A percentile compares a stretch with the other conserved stretches of the same genome.
These are phyloP conservation scores for Zoanthus sansibaricus DNA, from an alignment of 92 coral and sea anemone species.

Conservation along the genomic window DNA sequence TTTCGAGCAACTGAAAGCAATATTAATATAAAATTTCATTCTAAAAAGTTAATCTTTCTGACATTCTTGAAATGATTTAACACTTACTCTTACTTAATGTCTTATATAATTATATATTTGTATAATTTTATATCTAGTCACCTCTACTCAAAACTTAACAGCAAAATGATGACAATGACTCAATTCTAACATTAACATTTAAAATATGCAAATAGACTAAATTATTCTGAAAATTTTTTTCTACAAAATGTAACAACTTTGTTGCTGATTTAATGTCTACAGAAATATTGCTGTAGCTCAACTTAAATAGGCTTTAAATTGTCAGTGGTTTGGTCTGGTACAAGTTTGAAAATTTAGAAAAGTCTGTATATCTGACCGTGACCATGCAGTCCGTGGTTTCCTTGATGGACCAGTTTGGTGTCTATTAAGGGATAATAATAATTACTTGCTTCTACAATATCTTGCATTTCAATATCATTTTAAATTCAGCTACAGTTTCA, in stretches of 20 bases:
- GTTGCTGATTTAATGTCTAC: constrained; percentile 23
- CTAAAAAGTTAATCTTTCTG: constrained; percentile 46
- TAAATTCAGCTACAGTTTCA: neutral
- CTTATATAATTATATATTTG: neutral
- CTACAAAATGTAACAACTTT: constrained; percentile 35
- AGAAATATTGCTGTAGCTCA: neutral
- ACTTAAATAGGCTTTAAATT: constrained; percentile 13
- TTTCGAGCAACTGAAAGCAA: constrained; percentile 50
- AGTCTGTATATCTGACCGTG: no score
- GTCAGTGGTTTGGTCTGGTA: neutral
- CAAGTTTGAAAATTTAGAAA: neutral
- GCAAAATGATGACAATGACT: neutral
- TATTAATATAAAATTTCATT: constrained; percentile 57
- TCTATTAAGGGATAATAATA: no score
- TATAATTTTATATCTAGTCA: neutral
- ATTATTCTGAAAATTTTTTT: constrained; percentile 15
- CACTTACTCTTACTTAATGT: neutral
- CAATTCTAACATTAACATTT: constrained; percentile 10
- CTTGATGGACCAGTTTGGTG: neutral
- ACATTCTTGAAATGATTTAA: constrained; percentile 15
- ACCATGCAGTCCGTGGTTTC: neutral
- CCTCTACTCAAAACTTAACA: neutral
- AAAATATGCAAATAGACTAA: constrained; percentile 3
- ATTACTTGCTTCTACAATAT: no score
- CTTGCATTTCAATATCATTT: neutral